Evolutionary conservation across 2,888 invertebrate genomes (phyloP).

Genomic region (Dryobotodes eremita): DNA sequence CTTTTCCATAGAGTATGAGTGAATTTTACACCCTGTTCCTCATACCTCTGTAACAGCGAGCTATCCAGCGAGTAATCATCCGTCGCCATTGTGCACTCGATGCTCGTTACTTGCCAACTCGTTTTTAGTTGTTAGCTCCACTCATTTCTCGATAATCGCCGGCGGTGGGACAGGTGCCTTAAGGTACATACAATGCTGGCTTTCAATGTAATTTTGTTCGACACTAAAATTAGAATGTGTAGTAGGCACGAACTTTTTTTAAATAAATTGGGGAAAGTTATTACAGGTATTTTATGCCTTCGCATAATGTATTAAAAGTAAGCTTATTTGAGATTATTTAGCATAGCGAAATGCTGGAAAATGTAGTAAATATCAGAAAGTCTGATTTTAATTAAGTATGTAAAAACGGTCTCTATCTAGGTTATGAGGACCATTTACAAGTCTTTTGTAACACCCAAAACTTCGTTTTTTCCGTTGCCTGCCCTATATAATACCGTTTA

Average conservation of each 20-base stretch:
- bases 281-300: background rate
- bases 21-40: too few relatives aligned
- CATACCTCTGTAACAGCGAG: too few relatives aligned
- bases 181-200: background rate
- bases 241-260: background rate
- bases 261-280: background rate
- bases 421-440: background rate
- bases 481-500: background rate
- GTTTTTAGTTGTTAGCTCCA: too few relatives aligned
- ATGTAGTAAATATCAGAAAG: too few relatives aligned
- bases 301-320: background rate
- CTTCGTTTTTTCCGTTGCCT: background rate
- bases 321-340: background rate
- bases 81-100: too few relatives aligned
- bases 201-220: constrained; percentile 12
- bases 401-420: too few relatives aligned
- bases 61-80: too few relatives aligned
- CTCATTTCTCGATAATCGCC: too few relatives aligned
- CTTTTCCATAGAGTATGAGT: too few relatives aligned
- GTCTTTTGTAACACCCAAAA: background rate
- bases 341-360: too few relatives aligned
- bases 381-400: too few relatives aligned
- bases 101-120: too few relatives aligned
- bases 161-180: background rate
- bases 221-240: background rate